phyloP scores from a whole-genome alignment of 37 sponge, comb jelly and placozoan species.

The Geodia barretti region DNA sequence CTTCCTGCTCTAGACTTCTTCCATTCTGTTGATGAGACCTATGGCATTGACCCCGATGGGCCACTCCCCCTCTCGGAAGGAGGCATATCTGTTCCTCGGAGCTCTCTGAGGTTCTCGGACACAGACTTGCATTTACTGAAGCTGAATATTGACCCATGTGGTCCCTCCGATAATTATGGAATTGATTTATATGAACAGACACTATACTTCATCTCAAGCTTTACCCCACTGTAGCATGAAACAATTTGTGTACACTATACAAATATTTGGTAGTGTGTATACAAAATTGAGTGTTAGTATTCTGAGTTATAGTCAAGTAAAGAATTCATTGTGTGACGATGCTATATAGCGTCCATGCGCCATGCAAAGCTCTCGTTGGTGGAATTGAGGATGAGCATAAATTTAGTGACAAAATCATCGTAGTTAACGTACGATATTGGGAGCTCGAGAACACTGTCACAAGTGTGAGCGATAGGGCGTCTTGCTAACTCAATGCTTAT shows the following conservation, averaged over 20 bases:
- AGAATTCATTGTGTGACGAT: not conserved
- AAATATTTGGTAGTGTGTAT: not conserved
- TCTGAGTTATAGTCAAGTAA: constrained; percentile 4
- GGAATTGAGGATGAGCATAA: not conserved
- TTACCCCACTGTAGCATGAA: not conserved
- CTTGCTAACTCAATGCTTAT: constrained; percentile 14
- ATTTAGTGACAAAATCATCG: constrained; percentile 21
- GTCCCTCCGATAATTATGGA: constrained; percentile 27
- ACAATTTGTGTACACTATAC: not conserved
- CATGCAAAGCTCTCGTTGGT: constrained; percentile 18
- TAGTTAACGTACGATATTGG: constrained; percentile 25
- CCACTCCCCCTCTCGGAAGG: constrained; percentile 7
- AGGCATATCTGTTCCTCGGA: constrained; percentile 20
- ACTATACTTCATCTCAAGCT: constrained; percentile 13
- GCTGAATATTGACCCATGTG: constrained; percentile 31
- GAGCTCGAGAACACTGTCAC: constrained; percentile 12
- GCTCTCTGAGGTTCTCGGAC: constrained; percentile 1
- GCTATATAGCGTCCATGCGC: constrained; percentile 27
- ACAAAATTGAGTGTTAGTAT: not conserved
- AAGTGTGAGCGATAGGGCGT: constrained; percentile 22
- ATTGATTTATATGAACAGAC: constrained; percentile 48
- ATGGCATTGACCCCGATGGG: constrained; percentile 5
- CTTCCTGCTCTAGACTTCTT: constrained; percentile 6
- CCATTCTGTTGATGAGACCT: constrained; percentile 1
- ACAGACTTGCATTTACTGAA: not conserved